phyloP scores from a whole-genome alignment of 2,797 vertebrate species.

The Sebastes miniatus region DNA sequence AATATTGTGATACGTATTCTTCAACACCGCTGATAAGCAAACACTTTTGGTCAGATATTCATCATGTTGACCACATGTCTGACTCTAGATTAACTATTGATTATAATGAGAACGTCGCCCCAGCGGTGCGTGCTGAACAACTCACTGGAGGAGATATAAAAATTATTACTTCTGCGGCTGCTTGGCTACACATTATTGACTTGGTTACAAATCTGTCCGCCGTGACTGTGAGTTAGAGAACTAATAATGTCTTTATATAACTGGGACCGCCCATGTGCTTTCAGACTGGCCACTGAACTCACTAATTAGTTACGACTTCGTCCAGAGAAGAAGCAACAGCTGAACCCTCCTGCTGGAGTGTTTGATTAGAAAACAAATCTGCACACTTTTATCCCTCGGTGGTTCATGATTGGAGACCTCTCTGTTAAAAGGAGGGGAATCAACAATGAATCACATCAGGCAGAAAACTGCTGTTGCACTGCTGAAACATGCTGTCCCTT shows the following conservation, averaged over 20 bases:
- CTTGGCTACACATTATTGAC: constrained; percentile 37
- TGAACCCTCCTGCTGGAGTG: constrained; percentile 35
- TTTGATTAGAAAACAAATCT: constrained; percentile 50
- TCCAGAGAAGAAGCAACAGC: constrained; percentile 37
- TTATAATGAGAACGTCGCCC: neutral
- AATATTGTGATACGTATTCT: neutral
- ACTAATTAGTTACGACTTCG: constrained; percentile 27
- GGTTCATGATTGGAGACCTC: constrained; percentile 28
- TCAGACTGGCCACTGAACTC: constrained; percentile 11
- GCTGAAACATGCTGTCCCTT: neutral
- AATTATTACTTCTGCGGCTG: constrained; percentile 17
- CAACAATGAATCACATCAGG: constrained; percentile 20
- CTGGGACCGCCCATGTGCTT: constrained; percentile 2
- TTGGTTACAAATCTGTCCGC: constrained; percentile 36
- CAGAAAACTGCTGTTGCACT: constrained; percentile 26
- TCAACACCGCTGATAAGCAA: neutral
- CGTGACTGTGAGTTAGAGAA: constrained; percentile 35
- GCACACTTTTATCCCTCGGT: constrained; percentile 15
- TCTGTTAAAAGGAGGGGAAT: neutral
- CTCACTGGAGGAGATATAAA: constrained; percentile 16
- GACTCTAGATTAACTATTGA: constrained; percentile 51
- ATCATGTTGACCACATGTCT: constrained; percentile 40
- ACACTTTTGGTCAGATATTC: constrained; percentile 15
- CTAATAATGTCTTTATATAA: constrained; percentile 56
- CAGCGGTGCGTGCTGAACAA: neutral